These are phyloP conservation scores for Ariopsis seemanni DNA, from an alignment of 2,113 vertebrate species.

Conservation along the genomic window DNA sequence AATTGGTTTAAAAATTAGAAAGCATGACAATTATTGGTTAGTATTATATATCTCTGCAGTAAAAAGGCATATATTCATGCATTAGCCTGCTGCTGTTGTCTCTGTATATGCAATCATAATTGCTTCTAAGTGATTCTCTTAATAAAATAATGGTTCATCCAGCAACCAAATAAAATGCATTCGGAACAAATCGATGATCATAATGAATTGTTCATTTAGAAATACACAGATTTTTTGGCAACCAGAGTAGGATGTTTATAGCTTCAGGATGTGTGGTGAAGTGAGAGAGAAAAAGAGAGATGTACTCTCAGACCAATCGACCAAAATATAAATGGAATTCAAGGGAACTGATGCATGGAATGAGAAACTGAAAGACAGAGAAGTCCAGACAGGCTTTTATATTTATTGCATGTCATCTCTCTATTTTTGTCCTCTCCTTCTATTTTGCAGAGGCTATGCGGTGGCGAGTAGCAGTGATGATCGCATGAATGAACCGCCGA, in stretches of 20 bases:
- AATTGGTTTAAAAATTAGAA: too few species aligned
- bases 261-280: not conserved
- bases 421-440: constrained; percentile 27
- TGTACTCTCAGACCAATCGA: not conserved
- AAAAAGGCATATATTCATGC: not conserved
- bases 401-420: not conserved
- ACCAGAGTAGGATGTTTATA: not conserved
- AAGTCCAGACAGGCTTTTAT: constrained; percentile 19
- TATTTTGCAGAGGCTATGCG: constrained; percentile 84
- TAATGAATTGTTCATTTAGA: not conserved
- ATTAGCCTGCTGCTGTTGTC: not conserved
- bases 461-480: constrained; percentile 97
- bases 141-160: not conserved
- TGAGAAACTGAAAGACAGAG: not conserved
- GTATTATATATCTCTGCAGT: not conserved
- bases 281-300: not conserved
- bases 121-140: not conserved
- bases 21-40: too few species aligned
- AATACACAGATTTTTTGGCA: not conserved
- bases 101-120: not conserved
- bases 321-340: constrained; percentile 20
- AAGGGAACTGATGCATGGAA: constrained; percentile 18
- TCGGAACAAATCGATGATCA: not conserved
- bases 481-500: constrained; percentile 97
- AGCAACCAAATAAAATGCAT: not conserved